Conservation (phyloP, 2,797 vertebrate species). For the Yasuhikotakia modesta region DNA sequence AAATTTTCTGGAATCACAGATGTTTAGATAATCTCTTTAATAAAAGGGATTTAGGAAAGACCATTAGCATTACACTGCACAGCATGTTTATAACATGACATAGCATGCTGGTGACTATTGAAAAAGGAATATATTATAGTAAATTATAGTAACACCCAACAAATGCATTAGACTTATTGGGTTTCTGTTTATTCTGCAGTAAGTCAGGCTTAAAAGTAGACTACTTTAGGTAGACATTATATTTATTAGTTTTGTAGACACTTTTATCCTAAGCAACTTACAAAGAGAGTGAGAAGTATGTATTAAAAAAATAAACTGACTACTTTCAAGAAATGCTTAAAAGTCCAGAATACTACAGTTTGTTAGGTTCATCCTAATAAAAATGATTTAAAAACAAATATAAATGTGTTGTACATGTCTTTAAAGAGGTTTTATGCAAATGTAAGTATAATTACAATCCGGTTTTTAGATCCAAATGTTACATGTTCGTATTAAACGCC, state of each 20-base stretch:
- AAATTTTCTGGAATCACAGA: slow-evolving; percentile 55
- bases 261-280: too few relatives aligned
- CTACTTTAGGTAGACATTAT: too few relatives aligned
- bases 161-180: too few relatives aligned
- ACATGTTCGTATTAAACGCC: neutral
- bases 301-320: neutral
- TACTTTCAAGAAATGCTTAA: neutral
- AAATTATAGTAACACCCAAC: too few relatives aligned
- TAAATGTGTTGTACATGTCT: neutral
- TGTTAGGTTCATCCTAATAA: neutral
- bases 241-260: too few relatives aligned
- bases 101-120: neutral
- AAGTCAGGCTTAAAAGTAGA: too few relatives aligned
- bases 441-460: neutral
- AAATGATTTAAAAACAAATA: neutral
- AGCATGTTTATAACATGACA: slow-evolving; percentile 26
- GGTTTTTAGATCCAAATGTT: neutral
- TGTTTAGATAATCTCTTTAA: slow-evolving; percentile 67
- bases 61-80: slow-evolving; percentile 67
- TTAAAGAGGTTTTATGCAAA: neutral
- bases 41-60: slow-evolving; percentile 75
- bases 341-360: neutral
- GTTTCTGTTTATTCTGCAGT: too few relatives aligned
- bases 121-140: neutral
- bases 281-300: too few relatives aligned